Conservation (phyloP, 2,797 vertebrate species). For the Trachops cirrhosus region DNA sequence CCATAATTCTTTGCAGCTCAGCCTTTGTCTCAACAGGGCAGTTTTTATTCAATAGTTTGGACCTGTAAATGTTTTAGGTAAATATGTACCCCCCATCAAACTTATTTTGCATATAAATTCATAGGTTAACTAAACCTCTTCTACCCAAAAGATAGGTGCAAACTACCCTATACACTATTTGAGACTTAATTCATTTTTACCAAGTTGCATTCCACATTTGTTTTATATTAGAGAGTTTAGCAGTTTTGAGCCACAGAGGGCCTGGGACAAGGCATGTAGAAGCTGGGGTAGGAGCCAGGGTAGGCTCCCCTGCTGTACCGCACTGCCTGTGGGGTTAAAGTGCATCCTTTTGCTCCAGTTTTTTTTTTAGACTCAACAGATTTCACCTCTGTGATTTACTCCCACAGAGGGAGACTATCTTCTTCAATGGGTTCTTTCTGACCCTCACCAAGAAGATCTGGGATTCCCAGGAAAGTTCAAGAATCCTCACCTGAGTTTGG, state of each 20-base stretch:
- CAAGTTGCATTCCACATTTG: neutral
- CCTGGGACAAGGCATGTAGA: neutral
- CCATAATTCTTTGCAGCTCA: neutral
- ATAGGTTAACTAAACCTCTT: neutral
- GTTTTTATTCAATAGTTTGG: neutral
- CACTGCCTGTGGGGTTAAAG: neutral
- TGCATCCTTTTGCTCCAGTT: neutral
- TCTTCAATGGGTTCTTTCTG: neutral
- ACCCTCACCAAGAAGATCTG: neutral
- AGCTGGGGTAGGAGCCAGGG: neutral
- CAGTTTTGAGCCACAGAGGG: neutral
- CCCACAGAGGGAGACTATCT: neutral
- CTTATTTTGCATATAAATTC: neutral
- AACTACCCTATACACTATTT: neutral
- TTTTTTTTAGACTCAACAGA: neutral
- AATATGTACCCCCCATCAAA: neutral
- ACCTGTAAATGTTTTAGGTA: neutral
- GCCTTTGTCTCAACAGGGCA: neutral
- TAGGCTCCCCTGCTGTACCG: neutral
- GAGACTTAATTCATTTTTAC: neutral
- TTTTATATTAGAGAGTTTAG: neutral
- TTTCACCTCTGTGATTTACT: neutral
- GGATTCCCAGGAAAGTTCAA: neutral
- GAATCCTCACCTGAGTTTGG: neutral
- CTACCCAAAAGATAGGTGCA: neutral